These are phyloP conservation scores for Catharus bicknelli DNA, from an alignment of 2,113 vertebrate species.

Conservation along the genomic window DNA sequence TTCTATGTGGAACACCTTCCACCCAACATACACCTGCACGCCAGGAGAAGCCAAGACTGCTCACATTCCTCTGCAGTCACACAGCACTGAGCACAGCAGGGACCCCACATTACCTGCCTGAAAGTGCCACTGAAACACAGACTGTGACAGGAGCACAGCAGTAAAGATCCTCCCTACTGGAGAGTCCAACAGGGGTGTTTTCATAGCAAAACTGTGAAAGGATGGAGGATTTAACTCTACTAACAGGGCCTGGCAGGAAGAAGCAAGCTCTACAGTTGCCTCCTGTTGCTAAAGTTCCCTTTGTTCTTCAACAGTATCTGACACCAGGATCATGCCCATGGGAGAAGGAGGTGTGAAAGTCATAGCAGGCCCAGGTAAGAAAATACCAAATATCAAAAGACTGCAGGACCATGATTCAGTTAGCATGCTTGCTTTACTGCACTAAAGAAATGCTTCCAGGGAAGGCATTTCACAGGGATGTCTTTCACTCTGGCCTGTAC, in stretches of 20 bases:
- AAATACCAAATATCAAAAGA: background rate
- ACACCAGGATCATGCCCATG: slow-evolving; percentile 70
- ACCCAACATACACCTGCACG: background rate
- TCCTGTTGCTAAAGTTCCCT: background rate
- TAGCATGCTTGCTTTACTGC: background rate
- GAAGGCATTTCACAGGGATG: background rate
- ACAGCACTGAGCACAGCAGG: background rate
- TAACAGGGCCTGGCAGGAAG: background rate
- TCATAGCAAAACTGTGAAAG: background rate
- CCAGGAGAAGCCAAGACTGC: background rate
- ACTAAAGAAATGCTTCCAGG: background rate
- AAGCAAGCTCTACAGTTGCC: background rate
- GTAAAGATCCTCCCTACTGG: background rate
- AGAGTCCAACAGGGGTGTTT: background rate
- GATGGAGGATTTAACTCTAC: background rate
- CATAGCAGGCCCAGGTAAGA: slow-evolving; percentile 72
- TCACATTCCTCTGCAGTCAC: background rate
- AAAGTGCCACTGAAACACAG: background rate
- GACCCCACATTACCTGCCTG: background rate
- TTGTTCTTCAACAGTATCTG: slow-evolving; percentile 70
- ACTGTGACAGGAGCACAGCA: background rate
- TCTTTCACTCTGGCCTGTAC: background rate
- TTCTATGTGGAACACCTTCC: background rate
- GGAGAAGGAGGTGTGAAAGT: slow-evolving; percentile 74
- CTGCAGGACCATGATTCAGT: background rate